Evolutionary conservation across 2,888 invertebrate genomes (phyloP), one percentile per base, ranked within the genome.

Genomic region (Kuschelorhynchus macadamiae): DNA sequence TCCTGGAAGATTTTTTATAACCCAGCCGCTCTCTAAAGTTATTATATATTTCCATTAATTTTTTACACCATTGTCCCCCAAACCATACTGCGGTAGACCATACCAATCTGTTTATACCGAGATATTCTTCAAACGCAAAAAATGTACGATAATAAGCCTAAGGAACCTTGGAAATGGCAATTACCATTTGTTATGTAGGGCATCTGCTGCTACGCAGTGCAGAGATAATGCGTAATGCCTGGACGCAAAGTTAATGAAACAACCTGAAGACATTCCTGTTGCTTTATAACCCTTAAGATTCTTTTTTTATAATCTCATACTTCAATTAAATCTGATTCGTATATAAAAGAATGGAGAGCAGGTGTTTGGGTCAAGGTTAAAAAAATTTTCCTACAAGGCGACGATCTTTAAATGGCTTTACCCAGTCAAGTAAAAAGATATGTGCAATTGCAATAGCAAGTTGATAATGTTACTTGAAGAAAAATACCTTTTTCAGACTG

Each of bases 171-270:
- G n/a, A n/a, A 30, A 30, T 30, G 30, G 41, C 60, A 50, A 49
- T 50, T 50, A 60, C 49, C 60, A 60, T 60, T 60, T 30, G 60
- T 60, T 60, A 60, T 60, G 41, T 60, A 60, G 60, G 50, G 60
- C 60, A 60, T 60, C 60, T 60, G 60, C 50, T 60, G 14, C 32
- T 9, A 20, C 25, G 21, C n/a, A 50, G n/a, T 25, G 41, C 36
- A 11, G 30, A 50, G 30, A 36, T 25, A 60, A 49, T 25, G 42
- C 60, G 60, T 39, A 20, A 50, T 50, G 21, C 30, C 49, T 12
- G 12, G n/a, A 8, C 36, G 39, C 39, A 36, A 36, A 60, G 20
- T 50, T 60, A 60, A 60, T 60, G 39, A 41, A 49, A 60, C 36
- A 30, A 50, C 60, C 30, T 21, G 2, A 39, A 36, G 30, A 25